A percentile compares a stretch with the other conserved stretches of the same genome.
These are phyloP conservation scores for Anarrhichthys ocellatus DNA, from an alignment of 2,113 vertebrate genomes.

Conservation along the genomic window DNA sequence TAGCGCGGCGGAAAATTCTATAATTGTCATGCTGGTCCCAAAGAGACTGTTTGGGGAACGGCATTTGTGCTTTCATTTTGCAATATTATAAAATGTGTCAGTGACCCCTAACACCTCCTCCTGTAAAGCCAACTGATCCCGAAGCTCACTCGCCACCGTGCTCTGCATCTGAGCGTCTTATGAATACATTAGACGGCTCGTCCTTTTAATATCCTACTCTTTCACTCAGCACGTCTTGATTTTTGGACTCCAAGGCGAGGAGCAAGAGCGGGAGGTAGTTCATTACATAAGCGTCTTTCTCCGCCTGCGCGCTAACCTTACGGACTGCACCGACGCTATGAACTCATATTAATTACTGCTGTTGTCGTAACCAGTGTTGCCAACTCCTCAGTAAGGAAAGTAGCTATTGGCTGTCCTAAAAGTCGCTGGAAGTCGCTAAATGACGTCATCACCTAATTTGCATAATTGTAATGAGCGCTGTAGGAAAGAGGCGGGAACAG, in stretches of 20 bases:
- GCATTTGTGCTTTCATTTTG: conserved; percentile 69
- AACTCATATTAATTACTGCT: conserved; percentile 73
- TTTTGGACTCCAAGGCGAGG: conserved; percentile 63
- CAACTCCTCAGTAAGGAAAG: too few relatives aligned
- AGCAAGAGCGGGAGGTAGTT: conserved; percentile 61
- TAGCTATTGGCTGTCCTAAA: too few relatives aligned
- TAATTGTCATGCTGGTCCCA: conserved; percentile 70
- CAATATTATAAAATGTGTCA: conserved; percentile 79
- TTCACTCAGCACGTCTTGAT: conserved; percentile 64
- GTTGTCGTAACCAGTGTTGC: conserved; percentile 8
- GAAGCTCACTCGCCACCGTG: conserved; percentile 67
- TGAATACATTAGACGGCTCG: conserved; percentile 81
- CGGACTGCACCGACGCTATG: conserved; percentile 53
- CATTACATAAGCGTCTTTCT: conserved; percentile 67
- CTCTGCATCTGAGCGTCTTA: conserved; percentile 73
- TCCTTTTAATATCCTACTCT: conserved; percentile 82
- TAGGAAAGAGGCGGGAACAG: too few relatives aligned
- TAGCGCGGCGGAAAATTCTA: conserved; percentile 72
- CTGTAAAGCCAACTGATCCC: conserved; percentile 83
- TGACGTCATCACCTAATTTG: too few relatives aligned
- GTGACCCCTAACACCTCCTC: conserved; percentile 71
- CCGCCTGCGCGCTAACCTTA: conserved; percentile 58
- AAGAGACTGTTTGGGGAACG: conserved; percentile 64
- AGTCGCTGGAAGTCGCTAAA: too few relatives aligned
- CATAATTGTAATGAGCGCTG: too few relatives aligned